phyloP scores from a whole-genome alignment of 2,797 vertebrate species.

The Anguilla obscura region DNA sequence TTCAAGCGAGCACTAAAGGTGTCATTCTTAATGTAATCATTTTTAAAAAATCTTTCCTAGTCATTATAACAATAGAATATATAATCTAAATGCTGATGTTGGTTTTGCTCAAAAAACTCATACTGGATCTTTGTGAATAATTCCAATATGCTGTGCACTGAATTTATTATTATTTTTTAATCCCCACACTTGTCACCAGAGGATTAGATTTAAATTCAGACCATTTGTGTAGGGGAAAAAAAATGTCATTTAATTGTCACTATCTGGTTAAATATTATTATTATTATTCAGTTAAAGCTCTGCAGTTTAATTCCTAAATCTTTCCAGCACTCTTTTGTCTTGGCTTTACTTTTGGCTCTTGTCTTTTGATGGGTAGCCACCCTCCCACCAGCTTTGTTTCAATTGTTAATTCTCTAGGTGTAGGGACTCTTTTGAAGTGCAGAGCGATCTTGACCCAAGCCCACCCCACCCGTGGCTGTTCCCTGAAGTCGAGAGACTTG shows the following conservation, averaged over 20 bases:
- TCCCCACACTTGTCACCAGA: neutral
- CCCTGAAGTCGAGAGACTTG: neutral
- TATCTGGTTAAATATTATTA: neutral
- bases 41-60: neutral
- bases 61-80: neutral
- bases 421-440: neutral
- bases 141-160: neutral
- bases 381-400: neutral
- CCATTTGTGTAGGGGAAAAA: neutral
- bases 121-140: neutral
- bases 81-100: neutral
- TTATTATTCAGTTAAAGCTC: neutral
- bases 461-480: neutral
- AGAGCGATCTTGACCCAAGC: neutral
- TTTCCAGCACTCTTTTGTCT: neutral
- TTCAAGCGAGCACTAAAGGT: neutral
- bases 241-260: neutral
- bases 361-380: neutral
- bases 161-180: neutral
- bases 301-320: slow-evolving; percentile 10
- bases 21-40: neutral
- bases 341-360: slow-evolving; percentile 1
- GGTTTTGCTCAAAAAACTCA: neutral
- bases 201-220: slow-evolving; percentile 12
- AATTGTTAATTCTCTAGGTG: slow-evolving; percentile 1